Percentiles rank a stretch among this genome's conserved stretches.
Evolutionary conservation across 1,140 invertebrate genomes (phyloP).

Genomic region (Drosophila auraria): DNA sequence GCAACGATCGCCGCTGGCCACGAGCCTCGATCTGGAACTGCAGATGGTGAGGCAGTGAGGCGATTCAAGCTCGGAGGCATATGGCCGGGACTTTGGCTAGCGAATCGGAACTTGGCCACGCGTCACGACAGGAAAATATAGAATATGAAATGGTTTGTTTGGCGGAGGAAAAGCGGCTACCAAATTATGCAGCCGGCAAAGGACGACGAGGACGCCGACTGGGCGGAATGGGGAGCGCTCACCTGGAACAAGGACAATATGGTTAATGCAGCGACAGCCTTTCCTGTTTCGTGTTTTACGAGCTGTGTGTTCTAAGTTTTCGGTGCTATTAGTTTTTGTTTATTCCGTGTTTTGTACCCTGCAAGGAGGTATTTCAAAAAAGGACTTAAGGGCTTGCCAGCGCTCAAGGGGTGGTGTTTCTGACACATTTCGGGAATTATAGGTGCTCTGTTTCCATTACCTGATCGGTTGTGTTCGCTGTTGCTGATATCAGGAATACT

Average conservation of each 20-base stretch:
- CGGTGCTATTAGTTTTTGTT: constrained; percentile 75
- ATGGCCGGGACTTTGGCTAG: constrained; percentile 46
- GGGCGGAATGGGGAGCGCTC: constrained; percentile 64
- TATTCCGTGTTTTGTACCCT: constrained; percentile 46
- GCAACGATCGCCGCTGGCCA: constrained; percentile 58
- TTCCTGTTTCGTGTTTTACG: constrained; percentile 70
- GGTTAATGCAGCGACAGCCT: constrained; percentile 73
- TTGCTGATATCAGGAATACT: background rate
- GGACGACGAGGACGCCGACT: constrained; percentile 8
- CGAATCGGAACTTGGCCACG: constrained; percentile 55
- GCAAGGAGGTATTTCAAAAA: constrained; percentile 26
- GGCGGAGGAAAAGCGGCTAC: constrained; percentile 59
- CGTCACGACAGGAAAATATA: constrained; percentile 71
- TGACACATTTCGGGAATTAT: constrained; percentile 20
- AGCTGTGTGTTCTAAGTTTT: constrained; percentile 41
- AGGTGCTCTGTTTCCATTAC: background rate
- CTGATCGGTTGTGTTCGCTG: background rate
- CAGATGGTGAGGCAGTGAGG: constrained; percentile 71
- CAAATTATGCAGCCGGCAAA: constrained; percentile 68
- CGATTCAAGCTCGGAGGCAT: constrained; percentile 58
- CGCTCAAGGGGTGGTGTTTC: constrained; percentile 21
- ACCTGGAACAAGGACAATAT: constrained; percentile 81
- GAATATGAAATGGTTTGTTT: constrained; percentile 29
- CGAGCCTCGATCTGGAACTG: constrained; percentile 39
- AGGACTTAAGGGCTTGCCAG: constrained; percentile 22